Conservation (phyloP, 2,113 vertebrate genomes). For the Tychaedon coryphoeus region DNA sequence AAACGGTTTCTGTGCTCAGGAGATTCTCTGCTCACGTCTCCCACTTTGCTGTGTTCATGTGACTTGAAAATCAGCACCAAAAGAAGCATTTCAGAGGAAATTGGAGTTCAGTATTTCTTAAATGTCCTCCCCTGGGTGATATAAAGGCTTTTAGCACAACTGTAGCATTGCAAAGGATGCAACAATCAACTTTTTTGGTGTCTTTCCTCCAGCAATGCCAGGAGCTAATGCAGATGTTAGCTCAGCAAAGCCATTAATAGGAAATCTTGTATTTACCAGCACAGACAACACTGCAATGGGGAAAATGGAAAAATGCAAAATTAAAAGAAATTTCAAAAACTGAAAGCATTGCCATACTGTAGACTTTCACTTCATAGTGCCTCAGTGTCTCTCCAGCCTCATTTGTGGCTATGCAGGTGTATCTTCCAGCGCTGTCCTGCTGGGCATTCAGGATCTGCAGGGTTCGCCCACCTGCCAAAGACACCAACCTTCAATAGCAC, state of each 20-base stretch:
- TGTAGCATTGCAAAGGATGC: background rate
- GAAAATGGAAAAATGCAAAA: background rate
- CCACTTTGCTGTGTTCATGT: background rate
- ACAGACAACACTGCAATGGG: background rate
- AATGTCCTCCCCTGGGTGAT: background rate
- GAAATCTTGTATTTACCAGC: background rate
- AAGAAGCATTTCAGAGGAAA: background rate
- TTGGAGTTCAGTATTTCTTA: background rate
- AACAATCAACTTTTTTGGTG: background rate
- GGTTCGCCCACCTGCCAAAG: constrained; percentile 84
- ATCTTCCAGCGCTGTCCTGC: constrained; percentile 84
- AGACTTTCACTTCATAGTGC: constrained; percentile 92
- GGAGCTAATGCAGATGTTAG: background rate
- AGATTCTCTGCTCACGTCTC: background rate
- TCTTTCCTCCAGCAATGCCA: background rate
- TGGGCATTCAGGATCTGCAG: constrained; percentile 91
- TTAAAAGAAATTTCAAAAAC: background rate
- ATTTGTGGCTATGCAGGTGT: constrained; percentile 92
- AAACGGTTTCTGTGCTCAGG: background rate
- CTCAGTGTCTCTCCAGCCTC: constrained; percentile 91
- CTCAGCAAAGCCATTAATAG: background rate
- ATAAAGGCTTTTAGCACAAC: background rate
- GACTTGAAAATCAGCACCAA: background rate
- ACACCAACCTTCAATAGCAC: background rate
- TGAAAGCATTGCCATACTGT: constrained; percentile 76